Evolutionary conservation across 2,888 invertebrate species (phyloP).

Genomic region (Spodoptera picta): DNA sequence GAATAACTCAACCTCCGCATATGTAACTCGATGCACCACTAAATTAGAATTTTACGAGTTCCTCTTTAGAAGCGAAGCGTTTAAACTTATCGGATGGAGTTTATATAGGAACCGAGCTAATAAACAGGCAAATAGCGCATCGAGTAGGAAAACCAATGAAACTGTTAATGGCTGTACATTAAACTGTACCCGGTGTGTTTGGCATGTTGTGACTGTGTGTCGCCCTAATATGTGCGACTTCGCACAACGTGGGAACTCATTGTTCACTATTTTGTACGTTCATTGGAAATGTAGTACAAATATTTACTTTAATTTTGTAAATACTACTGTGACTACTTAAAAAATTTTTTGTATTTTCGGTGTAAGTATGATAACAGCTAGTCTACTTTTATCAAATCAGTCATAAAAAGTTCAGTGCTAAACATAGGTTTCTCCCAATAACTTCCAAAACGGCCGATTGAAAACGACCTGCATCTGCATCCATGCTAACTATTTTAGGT

Average conservation of each 20-base stretch:
- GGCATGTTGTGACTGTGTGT: conserved; percentile 19
- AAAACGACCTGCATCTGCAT: too few relatives aligned
- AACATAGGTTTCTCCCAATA: too few relatives aligned
- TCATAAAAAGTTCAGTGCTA: too few relatives aligned
- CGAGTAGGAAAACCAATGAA: conserved; percentile 42
- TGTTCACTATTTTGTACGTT: conserved; percentile 16
- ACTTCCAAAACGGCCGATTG: too few relatives aligned
- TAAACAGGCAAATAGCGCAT: conserved; percentile 42
- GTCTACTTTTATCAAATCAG: too few relatives aligned
- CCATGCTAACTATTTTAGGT: too few relatives aligned
- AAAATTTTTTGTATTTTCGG: too few relatives aligned
- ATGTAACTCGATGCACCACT: too few relatives aligned
- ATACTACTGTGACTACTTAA: too few relatives aligned
- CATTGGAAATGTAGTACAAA: conserved; percentile 21
- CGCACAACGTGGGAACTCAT: conserved; percentile 42
- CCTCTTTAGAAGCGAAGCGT: conserved; percentile 40
- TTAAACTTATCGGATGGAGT: conserved; percentile 22
- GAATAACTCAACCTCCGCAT: too few relatives aligned
- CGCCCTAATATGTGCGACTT: neutral
- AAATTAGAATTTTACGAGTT: conserved; percentile 5
- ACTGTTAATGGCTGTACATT: conserved; percentile 39
- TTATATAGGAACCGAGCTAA: conserved; percentile 34
- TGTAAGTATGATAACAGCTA: too few relatives aligned
- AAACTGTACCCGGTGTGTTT: conserved; percentile 40
- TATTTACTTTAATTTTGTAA: conserved; percentile 17